Evolutionary conservation across 2,888 invertebrate genomes (phyloP), one percentile per base, ranked within the genome.

Genomic region (Amblyjoppa fuscipennis): DNA sequence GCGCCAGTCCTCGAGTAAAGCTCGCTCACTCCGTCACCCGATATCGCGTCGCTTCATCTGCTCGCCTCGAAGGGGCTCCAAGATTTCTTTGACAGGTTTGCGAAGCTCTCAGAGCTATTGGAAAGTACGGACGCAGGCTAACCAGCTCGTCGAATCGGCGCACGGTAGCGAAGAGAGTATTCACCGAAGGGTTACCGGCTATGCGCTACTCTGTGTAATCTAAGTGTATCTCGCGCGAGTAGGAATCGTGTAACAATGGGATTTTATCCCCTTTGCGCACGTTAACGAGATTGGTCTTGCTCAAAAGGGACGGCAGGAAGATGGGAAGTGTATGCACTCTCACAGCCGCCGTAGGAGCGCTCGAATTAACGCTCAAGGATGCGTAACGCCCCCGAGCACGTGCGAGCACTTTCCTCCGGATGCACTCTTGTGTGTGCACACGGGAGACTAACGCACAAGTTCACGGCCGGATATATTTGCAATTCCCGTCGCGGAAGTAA

Each of bases 311-410:
- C 51, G 59, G 53, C 3, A 34, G 64, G 75, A 59, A 61, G 66
- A 76, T 66, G 70, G 64, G 38, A 59, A 74, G 80, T 83, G 85
- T 73, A 64, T 25, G 83, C 73, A 73, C 81, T 66, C 80, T 66
- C 80, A 53, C 70, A 28, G 53, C 70, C 1, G 31, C 6, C 11
- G n/a, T 2, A 20, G 34, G 75, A 70, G 83, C 79, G 83, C 83
- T 85, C 80, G 85, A 85, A 85, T 85, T 85, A 85, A 83, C 80
- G 83, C 77, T 85, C 77, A 74, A 83, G 83, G 80, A 83, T 83
- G 80, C 83, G 83, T 80, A 69, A 80, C 68, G 69, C 83, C 79
- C 45, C 79, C 45, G 45, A 83, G 80, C 85, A 83, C 83, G 85
- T 85, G 85, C 85, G 80, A 77, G 73, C 77, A 85, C 85, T 85